Conservation (phyloP, 2,797 vertebrate genomes). For the Odontamblyopus lacepedii region DNA sequence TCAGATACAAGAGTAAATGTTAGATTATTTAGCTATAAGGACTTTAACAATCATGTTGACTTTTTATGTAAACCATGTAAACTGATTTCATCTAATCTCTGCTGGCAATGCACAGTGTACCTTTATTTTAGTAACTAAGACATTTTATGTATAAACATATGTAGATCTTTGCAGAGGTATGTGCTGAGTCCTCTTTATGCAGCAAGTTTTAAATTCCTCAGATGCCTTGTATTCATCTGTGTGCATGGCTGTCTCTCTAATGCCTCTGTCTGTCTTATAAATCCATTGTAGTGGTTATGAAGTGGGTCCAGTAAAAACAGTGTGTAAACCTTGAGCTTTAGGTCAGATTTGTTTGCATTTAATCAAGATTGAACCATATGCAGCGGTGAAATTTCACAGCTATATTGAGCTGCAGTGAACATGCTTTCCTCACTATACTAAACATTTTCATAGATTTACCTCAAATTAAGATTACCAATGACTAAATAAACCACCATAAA, state of each 20-base stretch:
- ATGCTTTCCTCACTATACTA: not conserved
- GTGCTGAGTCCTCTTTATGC: not conserved
- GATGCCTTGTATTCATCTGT: constrained; percentile 8
- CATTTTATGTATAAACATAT: not conserved
- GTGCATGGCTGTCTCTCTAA: not conserved
- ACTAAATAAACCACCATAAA: not conserved
- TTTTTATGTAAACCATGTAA: not conserved
- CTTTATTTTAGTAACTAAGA: not conserved
- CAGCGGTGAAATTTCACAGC: not conserved
- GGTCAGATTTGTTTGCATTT: not conserved
- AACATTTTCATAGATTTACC: not conserved
- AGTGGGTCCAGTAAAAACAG: constrained; percentile 1
- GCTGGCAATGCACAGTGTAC: not conserved
- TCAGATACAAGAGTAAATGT: too few relatives aligned
- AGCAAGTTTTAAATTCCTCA: not conserved
- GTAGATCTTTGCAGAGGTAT: not conserved
- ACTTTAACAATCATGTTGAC: not conserved
- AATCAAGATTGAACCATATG: not conserved
- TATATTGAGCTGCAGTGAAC: not conserved
- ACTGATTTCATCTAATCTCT: not conserved
- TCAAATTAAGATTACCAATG: not conserved
- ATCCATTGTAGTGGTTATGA: not conserved
- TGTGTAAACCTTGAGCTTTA: not conserved
- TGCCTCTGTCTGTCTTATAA: not conserved
- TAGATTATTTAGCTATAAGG: too few relatives aligned